phyloP scores from a whole-genome alignment of 1,140 invertebrate genomes.

The Hirudo medicinalis region DNA sequence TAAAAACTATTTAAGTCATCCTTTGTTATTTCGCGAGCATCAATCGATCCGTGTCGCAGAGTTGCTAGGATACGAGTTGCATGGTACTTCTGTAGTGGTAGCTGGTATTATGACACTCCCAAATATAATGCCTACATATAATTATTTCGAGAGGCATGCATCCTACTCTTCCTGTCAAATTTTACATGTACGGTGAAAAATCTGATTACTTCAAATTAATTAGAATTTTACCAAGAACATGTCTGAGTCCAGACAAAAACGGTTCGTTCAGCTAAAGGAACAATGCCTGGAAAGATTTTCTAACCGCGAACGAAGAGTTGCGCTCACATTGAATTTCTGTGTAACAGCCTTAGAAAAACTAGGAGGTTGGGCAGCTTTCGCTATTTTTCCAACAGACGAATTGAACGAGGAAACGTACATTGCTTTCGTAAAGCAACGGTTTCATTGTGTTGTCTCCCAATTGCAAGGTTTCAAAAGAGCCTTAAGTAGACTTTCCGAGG shows the following conservation, averaged over 20 bases:
- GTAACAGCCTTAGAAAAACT: constrained; percentile 18
- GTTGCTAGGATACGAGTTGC: too few relatives aligned
- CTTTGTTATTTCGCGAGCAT: too few relatives aligned
- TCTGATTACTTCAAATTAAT: background rate
- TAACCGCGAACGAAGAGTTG: constrained; percentile 11
- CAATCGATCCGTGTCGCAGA: too few relatives aligned
- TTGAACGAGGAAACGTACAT: constrained; percentile 18
- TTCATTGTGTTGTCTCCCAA: constrained; percentile 2
- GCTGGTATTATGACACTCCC: too few relatives aligned
- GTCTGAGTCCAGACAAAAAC: background rate
- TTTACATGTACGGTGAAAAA: too few relatives aligned
- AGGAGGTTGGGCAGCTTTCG: constrained; percentile 16
- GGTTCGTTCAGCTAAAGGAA: constrained; percentile 14
- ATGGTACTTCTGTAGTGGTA: too few relatives aligned
- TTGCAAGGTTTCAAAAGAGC: background rate
- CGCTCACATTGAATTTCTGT: constrained; percentile 16
- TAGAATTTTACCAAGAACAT: background rate
- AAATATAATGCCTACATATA: too few relatives aligned
- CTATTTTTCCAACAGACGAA: constrained; percentile 20
- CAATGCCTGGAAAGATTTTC: constrained; percentile 18
- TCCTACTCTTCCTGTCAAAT: too few relatives aligned
- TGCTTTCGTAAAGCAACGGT: constrained; percentile 16
- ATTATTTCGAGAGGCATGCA: too few relatives aligned
- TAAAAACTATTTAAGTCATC: too few relatives aligned
- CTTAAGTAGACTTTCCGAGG: background rate